Percentiles rank a stretch among this genome's conserved stretches.
Conservation (phyloP, 2,888 invertebrate species). For the Chesias legatella region DNA sequence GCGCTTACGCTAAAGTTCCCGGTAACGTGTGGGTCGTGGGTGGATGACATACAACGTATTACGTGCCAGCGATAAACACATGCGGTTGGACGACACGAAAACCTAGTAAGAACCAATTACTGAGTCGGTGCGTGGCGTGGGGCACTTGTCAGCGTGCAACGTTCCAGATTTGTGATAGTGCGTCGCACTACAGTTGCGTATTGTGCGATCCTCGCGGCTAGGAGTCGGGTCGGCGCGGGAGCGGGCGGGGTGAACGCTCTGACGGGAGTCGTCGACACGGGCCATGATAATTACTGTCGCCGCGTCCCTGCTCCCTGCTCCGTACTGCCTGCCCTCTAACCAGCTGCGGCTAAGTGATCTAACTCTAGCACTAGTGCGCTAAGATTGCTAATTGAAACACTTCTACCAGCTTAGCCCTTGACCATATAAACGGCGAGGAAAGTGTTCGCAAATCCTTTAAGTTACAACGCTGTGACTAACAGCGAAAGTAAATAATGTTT, state of each 20-base stretch:
- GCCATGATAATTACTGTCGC: conserved; percentile 75
- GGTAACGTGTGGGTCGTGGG: conserved; percentile 18
- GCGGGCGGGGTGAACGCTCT: conserved; percentile 70
- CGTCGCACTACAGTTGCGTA: conserved; percentile 61
- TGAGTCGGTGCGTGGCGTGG: conserved; percentile 33
- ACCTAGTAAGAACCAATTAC: conserved; percentile 41
- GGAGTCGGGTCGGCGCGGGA: conserved; percentile 1
- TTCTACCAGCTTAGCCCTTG: conserved; percentile 32
- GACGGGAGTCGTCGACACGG: conserved; percentile 73
- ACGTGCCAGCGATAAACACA: conserved; percentile 8
- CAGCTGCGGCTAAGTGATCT: conserved; percentile 36
- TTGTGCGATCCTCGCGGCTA: conserved; percentile 60
- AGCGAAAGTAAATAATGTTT: too few species aligned
- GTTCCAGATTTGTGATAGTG: conserved; percentile 63
- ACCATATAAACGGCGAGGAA: conserved; percentile 15
- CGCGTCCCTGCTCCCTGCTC: conserved; percentile 53
- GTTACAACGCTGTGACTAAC: too few species aligned
- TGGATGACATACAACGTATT: conserved; percentile 4
- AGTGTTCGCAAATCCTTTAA: conserved; percentile 4
- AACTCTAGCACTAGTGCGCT: conserved; percentile 31
- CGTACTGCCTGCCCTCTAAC: conserved; percentile 34
- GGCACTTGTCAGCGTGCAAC: conserved; percentile 33
- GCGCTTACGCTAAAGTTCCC: conserved; percentile 17
- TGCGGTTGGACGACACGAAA: conserved; percentile 35
- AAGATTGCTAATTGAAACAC: conserved; percentile 47